Evolutionary conservation across 2,113 vertebrate genomes (phyloP).

Genomic region (Neolamprologus sp.): DNA sequence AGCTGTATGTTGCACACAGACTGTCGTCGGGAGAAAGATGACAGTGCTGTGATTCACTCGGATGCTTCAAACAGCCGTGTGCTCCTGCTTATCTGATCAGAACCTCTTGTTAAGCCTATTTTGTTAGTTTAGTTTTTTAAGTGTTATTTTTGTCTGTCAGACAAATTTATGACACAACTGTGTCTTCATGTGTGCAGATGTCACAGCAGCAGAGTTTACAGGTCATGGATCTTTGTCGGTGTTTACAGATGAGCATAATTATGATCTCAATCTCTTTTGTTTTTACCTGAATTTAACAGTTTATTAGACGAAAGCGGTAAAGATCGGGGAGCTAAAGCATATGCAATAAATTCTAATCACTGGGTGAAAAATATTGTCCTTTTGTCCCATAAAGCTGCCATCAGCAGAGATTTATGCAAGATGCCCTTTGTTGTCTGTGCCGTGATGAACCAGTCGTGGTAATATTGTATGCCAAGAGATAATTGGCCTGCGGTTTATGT

Average conservation of each 20-base stretch:
- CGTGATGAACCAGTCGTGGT: neutral
- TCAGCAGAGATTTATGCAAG: neutral
- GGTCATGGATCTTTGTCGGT: neutral
- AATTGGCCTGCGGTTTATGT: neutral
- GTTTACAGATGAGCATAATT: neutral
- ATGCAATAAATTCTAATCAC: neutral
- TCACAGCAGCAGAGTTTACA: neutral
- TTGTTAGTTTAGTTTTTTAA: neutral
- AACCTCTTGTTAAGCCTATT: neutral
- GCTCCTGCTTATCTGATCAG: neutral
- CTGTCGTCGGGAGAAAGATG: neutral
- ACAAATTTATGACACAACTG: neutral
- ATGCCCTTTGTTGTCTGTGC: neutral
- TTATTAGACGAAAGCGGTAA: accelerated
- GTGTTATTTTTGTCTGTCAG: neutral
- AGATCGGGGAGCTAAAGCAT: accelerated
- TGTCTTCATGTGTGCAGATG: neutral
- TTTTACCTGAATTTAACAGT: neutral
- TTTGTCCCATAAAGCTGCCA: neutral
- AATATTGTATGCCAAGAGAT: neutral
- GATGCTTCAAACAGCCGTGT: accelerated
- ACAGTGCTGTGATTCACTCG: neutral
- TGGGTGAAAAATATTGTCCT: neutral
- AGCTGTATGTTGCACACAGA: neutral
- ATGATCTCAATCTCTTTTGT: accelerated